Evolutionary conservation across 1,140 invertebrate genomes (phyloP), one percentile per base, ranked within the genome.

Genomic region (Achroia grisella): DNA sequence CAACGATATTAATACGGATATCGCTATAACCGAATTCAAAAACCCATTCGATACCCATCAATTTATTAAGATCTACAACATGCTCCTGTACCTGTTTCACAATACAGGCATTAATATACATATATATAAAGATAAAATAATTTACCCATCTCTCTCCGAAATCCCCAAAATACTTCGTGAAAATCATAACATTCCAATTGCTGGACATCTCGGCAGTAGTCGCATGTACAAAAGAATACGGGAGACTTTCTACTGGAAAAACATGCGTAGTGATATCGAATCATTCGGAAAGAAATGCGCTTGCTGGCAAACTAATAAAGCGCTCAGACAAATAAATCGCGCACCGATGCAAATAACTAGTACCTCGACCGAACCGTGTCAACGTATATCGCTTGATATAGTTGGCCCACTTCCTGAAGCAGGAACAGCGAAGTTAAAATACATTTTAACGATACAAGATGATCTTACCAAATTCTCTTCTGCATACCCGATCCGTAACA

Each of bases 301-400:
- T 31, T 12, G 23, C 1, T 62, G 58, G 11, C 58, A 57, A 30
- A 11, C n/a, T 14, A 62, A 62, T 30, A 62, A 61, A 31, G 44
- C 58, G 1, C 32, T 61, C 0, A 30, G 52, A 2, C 44, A 45
- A 44, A 30, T 32, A 1, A 56, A 57, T 45, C 27, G 33, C 10
- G 50, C 51, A 10, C 58, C 54, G 0, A 57, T 62, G 58, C 39
- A 53, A 36, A 61, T 61, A 0, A 61, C 57, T 2, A 46, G 32
- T 8, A 56, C 57, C 0, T 56, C 52, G 2, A 56, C 49, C 1
- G 4, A n/a, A n/a, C 52, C 52, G 8, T 52, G 36, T 41, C 15
- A 56, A 30, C 10, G 49, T 1, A 23, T 61, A 23, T 12, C 36
- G 23, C 17, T 60, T 0, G 57, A 61, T 13, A 35, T 61, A 0